Conservation (phyloP, 2,113 vertebrate species). For the Leucosticte australis region DNA sequence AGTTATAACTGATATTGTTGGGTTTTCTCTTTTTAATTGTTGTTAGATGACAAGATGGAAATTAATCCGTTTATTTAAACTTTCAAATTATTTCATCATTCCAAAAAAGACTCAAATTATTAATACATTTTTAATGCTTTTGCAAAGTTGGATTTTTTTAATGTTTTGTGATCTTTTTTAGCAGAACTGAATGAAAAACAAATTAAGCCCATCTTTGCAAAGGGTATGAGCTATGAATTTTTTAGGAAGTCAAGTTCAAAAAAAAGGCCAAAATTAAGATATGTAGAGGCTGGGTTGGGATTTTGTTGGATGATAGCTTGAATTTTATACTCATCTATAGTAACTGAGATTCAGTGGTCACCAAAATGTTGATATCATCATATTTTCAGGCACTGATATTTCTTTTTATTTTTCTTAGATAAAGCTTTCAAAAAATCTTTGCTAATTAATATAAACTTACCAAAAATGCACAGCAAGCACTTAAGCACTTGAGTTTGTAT, state of each 20-base stretch:
- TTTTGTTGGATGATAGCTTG: not conserved
- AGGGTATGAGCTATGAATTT: not conserved
- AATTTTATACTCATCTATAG: not conserved
- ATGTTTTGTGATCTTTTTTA: not conserved
- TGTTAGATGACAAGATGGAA: not conserved
- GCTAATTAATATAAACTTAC: not conserved
- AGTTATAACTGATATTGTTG: not conserved
- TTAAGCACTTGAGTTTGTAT: not conserved
- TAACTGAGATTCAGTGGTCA: not conserved
- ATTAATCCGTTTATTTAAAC: not conserved
- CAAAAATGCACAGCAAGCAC: not conserved
- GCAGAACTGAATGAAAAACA: not conserved
- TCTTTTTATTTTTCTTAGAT: not conserved
- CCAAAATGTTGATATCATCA: not conserved
- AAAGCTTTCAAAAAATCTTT: not conserved
- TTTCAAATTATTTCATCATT: not conserved
- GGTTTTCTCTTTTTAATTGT: not conserved
- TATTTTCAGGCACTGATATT: not conserved
- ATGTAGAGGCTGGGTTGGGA: not conserved
- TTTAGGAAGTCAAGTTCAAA: not conserved
- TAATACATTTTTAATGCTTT: not conserved
- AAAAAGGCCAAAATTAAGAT: not conserved
- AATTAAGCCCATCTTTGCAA: not conserved
- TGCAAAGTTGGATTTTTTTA: not conserved
- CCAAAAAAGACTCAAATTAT: not conserved